Evolutionary conservation across 64 coral and sea anemone genomes (phyloP).

Genomic region (Stylophora pistillata): DNA sequence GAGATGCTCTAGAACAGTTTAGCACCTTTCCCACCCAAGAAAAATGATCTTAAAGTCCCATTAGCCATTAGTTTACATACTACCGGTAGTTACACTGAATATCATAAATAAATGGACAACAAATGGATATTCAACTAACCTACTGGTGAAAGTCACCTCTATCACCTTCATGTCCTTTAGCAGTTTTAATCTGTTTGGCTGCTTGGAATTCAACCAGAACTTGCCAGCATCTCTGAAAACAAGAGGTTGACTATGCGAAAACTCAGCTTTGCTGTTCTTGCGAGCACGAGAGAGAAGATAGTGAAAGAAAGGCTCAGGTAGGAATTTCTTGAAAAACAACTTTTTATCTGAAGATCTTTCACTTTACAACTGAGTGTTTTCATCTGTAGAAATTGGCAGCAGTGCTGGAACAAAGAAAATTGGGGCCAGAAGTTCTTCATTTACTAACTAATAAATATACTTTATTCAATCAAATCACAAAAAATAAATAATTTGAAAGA

Average conservation of each 20-base stretch:
- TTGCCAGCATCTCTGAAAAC: conserved; percentile 41
- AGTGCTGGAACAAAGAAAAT: conserved; percentile 53
- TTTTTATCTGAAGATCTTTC: conserved; percentile 32
- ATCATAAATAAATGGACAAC: background rate
- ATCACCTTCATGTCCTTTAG: conserved; percentile 44
- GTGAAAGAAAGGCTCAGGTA: conserved; percentile 66
- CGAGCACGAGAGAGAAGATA: conserved; percentile 60
- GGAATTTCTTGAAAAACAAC: conserved; percentile 53
- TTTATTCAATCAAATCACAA: no score
- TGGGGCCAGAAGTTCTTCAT: background rate
- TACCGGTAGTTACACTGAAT: background rate
- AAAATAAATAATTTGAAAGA: no score
- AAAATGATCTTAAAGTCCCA: no score
- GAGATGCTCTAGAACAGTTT: no score
- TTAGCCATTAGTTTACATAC: no score
- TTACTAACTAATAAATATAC: no score
- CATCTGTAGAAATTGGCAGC: conserved; percentile 28
- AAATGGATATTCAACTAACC: background rate
- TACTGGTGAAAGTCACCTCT: conserved; percentile 53
- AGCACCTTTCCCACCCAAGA: no score
- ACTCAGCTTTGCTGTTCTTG: conserved; percentile 27
- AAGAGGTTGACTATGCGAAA: background rate
- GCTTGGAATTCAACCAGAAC: conserved; percentile 44
- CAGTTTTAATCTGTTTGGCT: conserved; percentile 41
- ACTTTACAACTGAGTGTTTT: conserved; percentile 1